Evolutionary conservation across 2,797 vertebrate species (phyloP).

Genomic region (Megaceryle alcyon): DNA sequence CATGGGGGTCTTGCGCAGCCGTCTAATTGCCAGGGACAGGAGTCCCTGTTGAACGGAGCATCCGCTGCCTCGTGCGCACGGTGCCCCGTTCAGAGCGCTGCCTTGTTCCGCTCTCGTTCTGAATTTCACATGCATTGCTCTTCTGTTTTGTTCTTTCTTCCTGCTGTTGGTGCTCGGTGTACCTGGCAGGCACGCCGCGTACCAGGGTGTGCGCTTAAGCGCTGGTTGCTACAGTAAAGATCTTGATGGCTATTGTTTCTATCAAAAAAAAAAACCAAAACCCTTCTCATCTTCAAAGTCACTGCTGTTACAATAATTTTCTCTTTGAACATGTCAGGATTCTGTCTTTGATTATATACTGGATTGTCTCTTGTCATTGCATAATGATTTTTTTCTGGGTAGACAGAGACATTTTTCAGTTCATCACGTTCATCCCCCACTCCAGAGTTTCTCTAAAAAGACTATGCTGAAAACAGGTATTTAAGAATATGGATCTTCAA

Average conservation of each 20-base stretch:
- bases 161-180: background rate
- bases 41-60: background rate
- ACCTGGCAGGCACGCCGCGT: background rate
- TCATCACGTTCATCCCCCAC: constrained; percentile 8
- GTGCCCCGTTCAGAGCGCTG: background rate
- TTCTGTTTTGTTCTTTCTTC: background rate
- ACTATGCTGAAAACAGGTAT: constrained; percentile 34
- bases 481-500: constrained; percentile 41
- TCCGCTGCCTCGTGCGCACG: background rate
- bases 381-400: background rate
- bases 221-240: background rate
- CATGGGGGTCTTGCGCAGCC: background rate
- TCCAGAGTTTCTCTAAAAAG: background rate
- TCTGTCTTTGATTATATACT: constrained; percentile 48
- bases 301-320: constrained; percentile 33
- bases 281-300: constrained; percentile 9
- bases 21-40: background rate
- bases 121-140: background rate
- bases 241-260: constrained; percentile 40
- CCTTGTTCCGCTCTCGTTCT: background rate
- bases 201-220: background rate
- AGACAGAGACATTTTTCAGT: constrained; percentile 24
- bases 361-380: constrained; percentile 55
- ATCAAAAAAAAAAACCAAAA: background rate
- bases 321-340: constrained; percentile 40